These are phyloP conservation scores for Acropora tenuis DNA, from an alignment of 64 coral and sea anemone genomes.

Conservation along the genomic window DNA sequence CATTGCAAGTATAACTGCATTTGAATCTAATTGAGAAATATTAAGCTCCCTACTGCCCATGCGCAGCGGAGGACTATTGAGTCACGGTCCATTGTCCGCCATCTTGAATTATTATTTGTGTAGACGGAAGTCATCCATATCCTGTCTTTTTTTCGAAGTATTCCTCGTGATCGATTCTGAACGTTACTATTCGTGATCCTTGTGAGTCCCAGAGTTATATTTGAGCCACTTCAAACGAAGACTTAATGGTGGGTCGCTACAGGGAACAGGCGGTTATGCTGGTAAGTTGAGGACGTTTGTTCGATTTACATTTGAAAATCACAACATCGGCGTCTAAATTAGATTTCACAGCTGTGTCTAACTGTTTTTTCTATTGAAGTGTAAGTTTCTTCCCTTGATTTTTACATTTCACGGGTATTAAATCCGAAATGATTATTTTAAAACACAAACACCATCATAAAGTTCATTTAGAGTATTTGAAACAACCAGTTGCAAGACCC, in stretches of 20 bases:
- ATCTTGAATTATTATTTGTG: slow-evolving; percentile 4
- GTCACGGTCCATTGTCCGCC: slow-evolving; percentile 10
- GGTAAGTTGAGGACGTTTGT: background rate
- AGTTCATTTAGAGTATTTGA: background rate
- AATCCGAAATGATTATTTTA: background rate
- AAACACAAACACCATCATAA: background rate
- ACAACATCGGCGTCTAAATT: background rate
- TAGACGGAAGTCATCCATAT: slow-evolving; percentile 33
- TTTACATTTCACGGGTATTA: background rate
- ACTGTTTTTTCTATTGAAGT: background rate
- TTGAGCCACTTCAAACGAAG: background rate
- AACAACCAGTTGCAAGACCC: background rate
- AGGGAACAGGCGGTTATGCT: slow-evolving; percentile 43
- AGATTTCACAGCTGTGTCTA: slow-evolving; percentile 22
- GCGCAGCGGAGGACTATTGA: no score
- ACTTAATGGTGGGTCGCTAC: slow-evolving; percentile 37
- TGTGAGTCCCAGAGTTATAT: slow-evolving; percentile 18
- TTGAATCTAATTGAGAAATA: no score
- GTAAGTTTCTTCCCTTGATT: background rate
- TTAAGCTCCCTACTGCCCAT: no score
- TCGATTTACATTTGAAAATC: background rate
- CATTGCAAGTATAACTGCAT: no score
- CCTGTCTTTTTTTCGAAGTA: slow-evolving; percentile 14
- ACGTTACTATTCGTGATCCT: slow-evolving; percentile 14
- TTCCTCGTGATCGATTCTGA: slow-evolving; percentile 7